These are phyloP conservation scores for Muraenolepis orangiensis DNA, from an alignment of 2,797 vertebrate species.

Conservation along the genomic window DNA sequence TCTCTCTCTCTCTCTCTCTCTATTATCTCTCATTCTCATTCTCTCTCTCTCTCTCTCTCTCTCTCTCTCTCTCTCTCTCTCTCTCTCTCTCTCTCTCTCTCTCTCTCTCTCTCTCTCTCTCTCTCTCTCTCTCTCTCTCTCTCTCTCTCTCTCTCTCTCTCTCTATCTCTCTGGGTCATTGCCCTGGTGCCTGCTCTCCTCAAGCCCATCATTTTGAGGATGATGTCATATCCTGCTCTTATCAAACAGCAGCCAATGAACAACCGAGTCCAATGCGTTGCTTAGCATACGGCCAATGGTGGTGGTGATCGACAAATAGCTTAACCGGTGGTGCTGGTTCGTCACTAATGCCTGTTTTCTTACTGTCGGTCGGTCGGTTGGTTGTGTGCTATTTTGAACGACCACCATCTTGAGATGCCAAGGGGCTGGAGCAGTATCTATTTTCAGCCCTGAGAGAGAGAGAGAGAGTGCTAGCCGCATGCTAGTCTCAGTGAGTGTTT, in stretches of 20 bases:
- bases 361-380: not conserved
- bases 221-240: constrained; percentile 21
- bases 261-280: not conserved
- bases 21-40: not conserved
- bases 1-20: not conserved
- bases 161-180: not conserved
- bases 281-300: not conserved
- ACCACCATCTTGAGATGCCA: not conserved
- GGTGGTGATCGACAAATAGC: not conserved
- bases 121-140: not conserved
- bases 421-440: not conserved
- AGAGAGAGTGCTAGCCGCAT: no score
- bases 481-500: not conserved
- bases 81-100: no score
- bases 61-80: not conserved
- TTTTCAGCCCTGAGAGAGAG: not conserved
- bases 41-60: not conserved
- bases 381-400: not conserved
- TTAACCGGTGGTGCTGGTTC: not conserved
- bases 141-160: no score
- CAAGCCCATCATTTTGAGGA: constrained; percentile 11
- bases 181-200: not conserved
- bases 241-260: constrained; percentile 37
- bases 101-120: not conserved
- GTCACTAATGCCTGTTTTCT: not conserved